phyloP scores from a whole-genome alignment of 1,140 invertebrate species.

The Propsilocerus akamusi region DNA sequence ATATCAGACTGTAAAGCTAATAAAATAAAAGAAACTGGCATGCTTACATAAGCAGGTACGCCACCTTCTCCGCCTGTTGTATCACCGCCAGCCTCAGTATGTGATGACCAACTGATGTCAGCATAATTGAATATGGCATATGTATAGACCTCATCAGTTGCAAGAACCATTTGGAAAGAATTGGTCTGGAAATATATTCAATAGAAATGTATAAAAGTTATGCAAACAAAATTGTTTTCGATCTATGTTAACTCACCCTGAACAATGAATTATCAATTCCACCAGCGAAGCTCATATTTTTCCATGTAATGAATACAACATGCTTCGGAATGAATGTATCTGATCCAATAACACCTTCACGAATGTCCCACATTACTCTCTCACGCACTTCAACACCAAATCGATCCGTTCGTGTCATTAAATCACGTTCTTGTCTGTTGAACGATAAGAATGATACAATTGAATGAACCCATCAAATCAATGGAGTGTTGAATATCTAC shows the following conservation, averaged over 20 bases:
- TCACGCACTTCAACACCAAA: conserved; percentile 74
- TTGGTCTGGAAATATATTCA: conserved; percentile 49
- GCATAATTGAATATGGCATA: conserved; percentile 91
- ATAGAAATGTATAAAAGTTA: background rate
- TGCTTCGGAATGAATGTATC: conserved; percentile 81
- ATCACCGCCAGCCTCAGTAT: conserved; percentile 80
- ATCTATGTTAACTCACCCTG: conserved; percentile 31
- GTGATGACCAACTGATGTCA: conserved; percentile 73
- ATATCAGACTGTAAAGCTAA: background rate
- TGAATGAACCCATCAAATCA: too few species aligned
- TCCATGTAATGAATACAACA: conserved; percentile 84
- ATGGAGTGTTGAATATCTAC: too few species aligned
- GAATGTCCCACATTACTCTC: conserved; percentile 71
- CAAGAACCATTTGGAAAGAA: conserved; percentile 83
- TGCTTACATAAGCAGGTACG: conserved; percentile 68
- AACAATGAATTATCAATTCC: conserved; percentile 63
- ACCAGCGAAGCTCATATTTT: conserved; percentile 83
- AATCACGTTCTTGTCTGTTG: conserved; percentile 42
- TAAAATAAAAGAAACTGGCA: background rate
- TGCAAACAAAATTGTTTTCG: background rate
- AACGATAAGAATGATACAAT: too few species aligned
- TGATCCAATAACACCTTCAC: conserved; percentile 77
- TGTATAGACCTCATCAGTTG: conserved; percentile 83
- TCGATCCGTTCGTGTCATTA: conserved; percentile 55
- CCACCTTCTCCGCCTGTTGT: conserved; percentile 73